These are phyloP conservation scores for Leptodirus hochenwartii DNA, from an alignment of 2,888 invertebrate species.

Conservation along the genomic window DNA sequence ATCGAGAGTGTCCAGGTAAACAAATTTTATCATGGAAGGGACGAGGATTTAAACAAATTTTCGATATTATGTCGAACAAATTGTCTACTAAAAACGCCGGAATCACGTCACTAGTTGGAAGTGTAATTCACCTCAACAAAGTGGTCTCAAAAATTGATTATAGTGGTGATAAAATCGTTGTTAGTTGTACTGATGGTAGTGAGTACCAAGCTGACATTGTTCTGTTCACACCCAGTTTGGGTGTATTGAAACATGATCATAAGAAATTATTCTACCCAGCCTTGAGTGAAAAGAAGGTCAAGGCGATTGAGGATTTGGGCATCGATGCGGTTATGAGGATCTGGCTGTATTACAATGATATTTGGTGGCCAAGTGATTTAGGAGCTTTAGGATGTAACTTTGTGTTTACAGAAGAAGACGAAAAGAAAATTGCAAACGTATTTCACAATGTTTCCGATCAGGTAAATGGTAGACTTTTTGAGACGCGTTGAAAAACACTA, in stretches of 20 bases:
- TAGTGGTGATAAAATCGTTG: too few relatives aligned
- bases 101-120: too few relatives aligned
- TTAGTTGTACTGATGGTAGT: slow-evolving; percentile 30
- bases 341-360: slow-evolving; percentile 35
- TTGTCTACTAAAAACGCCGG: too few relatives aligned
- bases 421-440: slow-evolving; percentile 9
- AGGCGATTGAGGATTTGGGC: slow-evolving; percentile 33
- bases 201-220: slow-evolving; percentile 36
- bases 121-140: too few relatives aligned
- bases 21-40: too few relatives aligned
- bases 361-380: slow-evolving; percentile 44
- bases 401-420: slow-evolving; percentile 7
- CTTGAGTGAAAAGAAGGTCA: slow-evolving; percentile 30
- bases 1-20: too few relatives aligned
- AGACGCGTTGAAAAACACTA: too few relatives aligned
- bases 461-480: too few relatives aligned
- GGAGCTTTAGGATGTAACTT: slow-evolving; percentile 9
- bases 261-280: slow-evolving; percentile 32
- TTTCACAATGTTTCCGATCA: slow-evolving; percentile 9
- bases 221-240: slow-evolving; percentile 45
- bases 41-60: too few relatives aligned
- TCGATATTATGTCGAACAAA: too few relatives aligned
- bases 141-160: too few relatives aligned
- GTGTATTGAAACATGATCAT: slow-evolving; percentile 41
- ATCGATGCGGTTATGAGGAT: slow-evolving; percentile 47